These are phyloP conservation scores for Gymnorhina tibicen DNA, from an alignment of 2,113 vertebrate species.

Conservation along the genomic window DNA sequence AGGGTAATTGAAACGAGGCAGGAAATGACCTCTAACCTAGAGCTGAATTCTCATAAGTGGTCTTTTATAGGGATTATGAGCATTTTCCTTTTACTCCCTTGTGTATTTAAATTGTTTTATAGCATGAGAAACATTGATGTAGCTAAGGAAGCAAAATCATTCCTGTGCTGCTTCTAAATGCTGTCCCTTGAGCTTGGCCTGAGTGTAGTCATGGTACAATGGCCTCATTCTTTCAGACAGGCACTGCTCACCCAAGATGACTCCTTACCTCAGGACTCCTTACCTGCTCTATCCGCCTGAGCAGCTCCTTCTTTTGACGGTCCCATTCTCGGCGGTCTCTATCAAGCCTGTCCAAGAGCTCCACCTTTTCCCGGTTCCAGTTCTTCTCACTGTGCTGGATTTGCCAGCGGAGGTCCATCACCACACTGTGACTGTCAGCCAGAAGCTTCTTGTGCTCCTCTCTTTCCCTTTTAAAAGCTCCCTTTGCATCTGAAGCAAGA, in stretches of 20 bases:
- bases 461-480: constrained; percentile 75
- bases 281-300: constrained; percentile 83
- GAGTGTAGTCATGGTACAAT: background rate
- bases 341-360: constrained; percentile 85
- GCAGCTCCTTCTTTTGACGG: constrained; percentile 81
- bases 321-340: constrained; percentile 87
- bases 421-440: constrained; percentile 84
- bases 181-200: background rate
- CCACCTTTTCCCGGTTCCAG: constrained; percentile 86
- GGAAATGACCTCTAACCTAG: constrained; percentile 31
- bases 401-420: constrained; percentile 91
- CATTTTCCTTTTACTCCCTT: constrained; percentile 9
- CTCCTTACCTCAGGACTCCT: constrained; percentile 37
- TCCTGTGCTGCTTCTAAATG: background rate
- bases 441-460: constrained; percentile 88
- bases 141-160: background rate
- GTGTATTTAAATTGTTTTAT: background rate
- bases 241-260: background rate
- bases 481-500: constrained; percentile 55
- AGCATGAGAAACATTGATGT: background rate
- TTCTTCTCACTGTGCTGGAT: constrained; percentile 88
- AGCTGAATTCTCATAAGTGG: background rate
- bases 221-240: background rate
- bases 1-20: background rate
- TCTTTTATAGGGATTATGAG: background rate